A percentile compares a stretch with the other conserved stretches of the same genome.
phyloP scores from a whole-genome alignment of 2,888 invertebrate genomes.

The Andrena bicolor region DNA sequence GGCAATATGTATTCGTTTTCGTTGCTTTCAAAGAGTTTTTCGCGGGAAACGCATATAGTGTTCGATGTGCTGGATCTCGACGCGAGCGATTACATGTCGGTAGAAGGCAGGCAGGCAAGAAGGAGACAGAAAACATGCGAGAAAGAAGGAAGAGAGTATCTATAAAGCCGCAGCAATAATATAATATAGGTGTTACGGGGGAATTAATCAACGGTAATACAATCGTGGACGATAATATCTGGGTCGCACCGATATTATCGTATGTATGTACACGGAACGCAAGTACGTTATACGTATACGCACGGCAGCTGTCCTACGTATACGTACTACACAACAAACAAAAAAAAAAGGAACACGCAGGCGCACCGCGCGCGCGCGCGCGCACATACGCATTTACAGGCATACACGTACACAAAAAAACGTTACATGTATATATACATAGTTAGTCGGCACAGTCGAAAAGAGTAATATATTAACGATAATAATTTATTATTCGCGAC shows the following conservation, averaged over 20 bases:
- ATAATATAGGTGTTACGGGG: constrained; percentile 79
- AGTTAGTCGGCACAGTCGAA: constrained; percentile 69
- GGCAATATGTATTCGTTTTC: background rate
- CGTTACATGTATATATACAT: constrained; percentile 61
- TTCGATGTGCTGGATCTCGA: constrained; percentile 24
- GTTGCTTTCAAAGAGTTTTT: background rate
- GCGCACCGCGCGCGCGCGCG: constrained; percentile 45
- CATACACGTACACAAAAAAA: constrained; percentile 43
- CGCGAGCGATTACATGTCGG: background rate
- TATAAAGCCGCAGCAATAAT: constrained; percentile 86
- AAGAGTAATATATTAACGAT: constrained; percentile 65
- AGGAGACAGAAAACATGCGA: constrained; percentile 18
- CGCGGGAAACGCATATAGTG: background rate
- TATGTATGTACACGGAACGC: constrained; percentile 63
- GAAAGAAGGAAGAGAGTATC: constrained; percentile 41
- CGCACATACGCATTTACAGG: constrained; percentile 47
- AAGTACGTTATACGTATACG: constrained; percentile 49
- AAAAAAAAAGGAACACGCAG: constrained; percentile 37
- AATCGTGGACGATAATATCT: constrained; percentile 58
- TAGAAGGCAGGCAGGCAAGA: background rate
- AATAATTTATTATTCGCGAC: constrained; percentile 69
- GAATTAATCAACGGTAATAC: constrained; percentile 67
- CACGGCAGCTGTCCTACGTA: constrained; percentile 30
- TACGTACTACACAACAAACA: constrained; percentile 10
- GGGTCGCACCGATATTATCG: constrained; percentile 60